Percentiles rank a stretch among this genome's conserved stretches.
These are phyloP conservation scores for Osedax frankpressi DNA, from an alignment of 2,888 invertebrate genomes.

Conservation along the genomic window DNA sequence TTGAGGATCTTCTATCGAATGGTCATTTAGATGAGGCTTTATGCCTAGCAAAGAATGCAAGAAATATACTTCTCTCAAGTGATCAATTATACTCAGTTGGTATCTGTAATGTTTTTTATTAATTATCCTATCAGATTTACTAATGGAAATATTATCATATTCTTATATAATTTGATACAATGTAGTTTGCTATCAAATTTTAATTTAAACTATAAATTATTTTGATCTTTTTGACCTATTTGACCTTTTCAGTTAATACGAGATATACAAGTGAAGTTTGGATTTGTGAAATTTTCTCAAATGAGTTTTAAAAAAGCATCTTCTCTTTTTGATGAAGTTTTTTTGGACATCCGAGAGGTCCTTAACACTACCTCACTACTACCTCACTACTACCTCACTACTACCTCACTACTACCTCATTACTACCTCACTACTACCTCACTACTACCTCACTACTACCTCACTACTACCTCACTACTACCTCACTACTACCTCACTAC, in stretches of 20 bases:
- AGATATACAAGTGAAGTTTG: not conserved
- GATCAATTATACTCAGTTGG: not conserved
- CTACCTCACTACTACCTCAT: no score
- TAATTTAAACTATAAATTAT: not conserved
- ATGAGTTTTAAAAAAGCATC: not conserved
- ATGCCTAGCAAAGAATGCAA: not conserved
- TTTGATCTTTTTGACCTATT: not conserved
- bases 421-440: no score
- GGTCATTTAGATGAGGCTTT: not conserved
- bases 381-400: not conserved
- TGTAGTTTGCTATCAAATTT: no score
- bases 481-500: not conserved
- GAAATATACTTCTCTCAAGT: not conserved
- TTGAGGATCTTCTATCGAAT: not conserved
- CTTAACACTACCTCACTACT: not conserved
- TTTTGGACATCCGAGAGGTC: not conserved
- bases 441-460: no score
- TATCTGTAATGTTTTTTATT: not conserved
- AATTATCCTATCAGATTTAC: not conserved
- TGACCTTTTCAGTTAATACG: not conserved
- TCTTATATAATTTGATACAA: not conserved
- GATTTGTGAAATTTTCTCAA: not conserved
- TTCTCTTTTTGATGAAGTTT: not conserved
- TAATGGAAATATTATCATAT: not conserved
- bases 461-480: not conserved